A percentile compares a stretch with the other conserved stretches of the same genome.
These are phyloP conservation scores for Cyanoliseus patagonus DNA, from an alignment of 2,113 vertebrate genomes.

Conservation along the genomic window DNA sequence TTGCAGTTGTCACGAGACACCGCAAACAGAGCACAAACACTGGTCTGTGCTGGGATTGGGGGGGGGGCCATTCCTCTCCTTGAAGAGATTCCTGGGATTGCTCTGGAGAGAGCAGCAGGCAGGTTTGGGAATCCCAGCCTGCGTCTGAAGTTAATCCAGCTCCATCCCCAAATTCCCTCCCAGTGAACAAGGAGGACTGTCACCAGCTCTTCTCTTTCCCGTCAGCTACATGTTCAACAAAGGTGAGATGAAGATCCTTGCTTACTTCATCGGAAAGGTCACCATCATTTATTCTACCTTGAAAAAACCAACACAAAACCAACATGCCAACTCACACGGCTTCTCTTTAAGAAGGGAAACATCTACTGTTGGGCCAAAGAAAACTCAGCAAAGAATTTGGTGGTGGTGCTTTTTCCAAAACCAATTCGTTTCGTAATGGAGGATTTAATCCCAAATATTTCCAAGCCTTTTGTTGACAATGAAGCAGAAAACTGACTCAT, in stretches of 20 bases:
- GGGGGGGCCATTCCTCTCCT: not conserved
- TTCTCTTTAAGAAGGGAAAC: not conserved
- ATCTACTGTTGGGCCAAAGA: not conserved
- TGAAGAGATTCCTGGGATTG: conserved; percentile 51
- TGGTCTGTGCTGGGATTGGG: not conserved
- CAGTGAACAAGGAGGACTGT: not conserved
- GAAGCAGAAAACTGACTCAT: not conserved
- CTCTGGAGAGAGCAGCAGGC: not conserved
- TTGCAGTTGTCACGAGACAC: conserved; percentile 45
- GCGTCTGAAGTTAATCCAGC: not conserved
- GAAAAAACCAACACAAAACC: not conserved
- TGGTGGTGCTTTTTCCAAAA: not conserved
- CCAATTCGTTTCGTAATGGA: not conserved
- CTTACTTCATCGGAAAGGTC: not conserved
- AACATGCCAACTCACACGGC: not conserved
- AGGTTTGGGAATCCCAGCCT: conserved; percentile 11
- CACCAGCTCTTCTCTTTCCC: not conserved
- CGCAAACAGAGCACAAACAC: conserved; percentile 59
- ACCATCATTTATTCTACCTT: not conserved
- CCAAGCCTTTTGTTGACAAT: not conserved
- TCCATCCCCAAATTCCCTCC: not conserved
- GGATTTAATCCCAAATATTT: not conserved
- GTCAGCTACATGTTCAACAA: not conserved
- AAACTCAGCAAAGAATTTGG: not conserved
- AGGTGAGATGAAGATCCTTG: not conserved